Evolutionary conservation across 2,113 vertebrate species (phyloP), one percentile per base, ranked within the genome.

Genomic region (Tympanuchus pallidicinctus): DNA sequence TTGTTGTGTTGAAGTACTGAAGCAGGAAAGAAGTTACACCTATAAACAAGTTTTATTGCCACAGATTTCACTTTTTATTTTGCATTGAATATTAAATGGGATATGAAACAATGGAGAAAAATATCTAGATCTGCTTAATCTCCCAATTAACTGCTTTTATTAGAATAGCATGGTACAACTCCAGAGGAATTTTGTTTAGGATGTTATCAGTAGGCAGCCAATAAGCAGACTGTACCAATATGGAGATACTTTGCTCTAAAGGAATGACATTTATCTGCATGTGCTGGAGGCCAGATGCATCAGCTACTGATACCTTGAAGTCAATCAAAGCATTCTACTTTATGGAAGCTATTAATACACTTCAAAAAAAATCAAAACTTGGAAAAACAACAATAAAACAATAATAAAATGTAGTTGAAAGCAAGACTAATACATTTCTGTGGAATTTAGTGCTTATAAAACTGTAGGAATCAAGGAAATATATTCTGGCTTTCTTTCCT

Each of bases 401-500:
- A 86, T 88, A 7, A 57, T n/a, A 3, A 74, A 64, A 77, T 16
- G 63, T 7, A 79, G 64, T 95, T 77, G 64, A 91, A 97, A 95
- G 66, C 64, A 90, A 89, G 79, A 85, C 28, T 63, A 92, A 82
- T 91, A 63, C 13, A 88, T 32, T 75, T 61, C 6, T 52, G 28
- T 87, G 86, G 82, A 96, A 92, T 95, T 91, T 92, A 95, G 67
- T 60, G 76, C 47, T 95, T 96, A 96, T 97, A 97, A 98, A 98
- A 94, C 96, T 96, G 54, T 95, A 90, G 92, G 92, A 78, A 96
- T 80, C 43, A 22, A 82, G 48, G 54, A 95, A 85, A n/a, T 75
- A 88, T 43, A 60, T 78, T 92, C 92, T 95, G 92, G 48, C 38
- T 96, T 97, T 96, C 86, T 96, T 97, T 95, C 27, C 47, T 84